Base-by-base conservation (phyloP, 2,797 vertebrate species). In the Cirrhinus molitorella region DNA sequence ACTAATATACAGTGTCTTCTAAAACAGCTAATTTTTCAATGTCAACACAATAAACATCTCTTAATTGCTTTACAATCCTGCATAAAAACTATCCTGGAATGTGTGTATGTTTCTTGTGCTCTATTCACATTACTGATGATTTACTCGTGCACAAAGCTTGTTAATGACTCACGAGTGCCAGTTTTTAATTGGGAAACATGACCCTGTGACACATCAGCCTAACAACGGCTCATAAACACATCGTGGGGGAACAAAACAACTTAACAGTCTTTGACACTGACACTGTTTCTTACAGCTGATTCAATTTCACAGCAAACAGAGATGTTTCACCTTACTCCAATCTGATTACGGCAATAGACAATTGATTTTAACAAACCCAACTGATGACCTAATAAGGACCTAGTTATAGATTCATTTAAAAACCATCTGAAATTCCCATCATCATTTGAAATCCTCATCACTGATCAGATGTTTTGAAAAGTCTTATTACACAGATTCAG, bases 31-130 rank as follows among this genome's bases (percentile, higher is more conserved):
- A 10, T 70, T 43, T 11, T 21, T 71, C 17, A 68, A 68, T n/a
- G 51, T 70, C 51, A 70, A 21, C 34, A 40, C 21, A 40, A 21
- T 43, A 80, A 57, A 28, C 31, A 10, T 16, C 31, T 55, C 16
- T 57, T 57, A 57, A 57, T 59, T 59, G 17, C 21, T 43, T 12
- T 53, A 65, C 28, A 61, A 66, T 40, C 49, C 9, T 51, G 7
- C 34, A n/a, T 40, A 17, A 79, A n/a, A 53, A 53, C 13, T n/a
- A 23, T 23, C 68, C 4, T n/a, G 13, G 11, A 14, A 19, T 67
- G n/a, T 72, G 45, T 78, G 51, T 77, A 73, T 76, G 49, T 83
- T 28, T 57, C 23, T 53, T 43, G 61, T 45, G 59, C 28, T 78
- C 25, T 47, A 47, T 79, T 2, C 59, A 14, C 51, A 17, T 21